A percentile compares a stretch with the other conserved stretches of the same genome.
These are phyloP conservation scores for Apamea epomidion DNA, from an alignment of 2,888 invertebrate species.

Conservation along the genomic window DNA sequence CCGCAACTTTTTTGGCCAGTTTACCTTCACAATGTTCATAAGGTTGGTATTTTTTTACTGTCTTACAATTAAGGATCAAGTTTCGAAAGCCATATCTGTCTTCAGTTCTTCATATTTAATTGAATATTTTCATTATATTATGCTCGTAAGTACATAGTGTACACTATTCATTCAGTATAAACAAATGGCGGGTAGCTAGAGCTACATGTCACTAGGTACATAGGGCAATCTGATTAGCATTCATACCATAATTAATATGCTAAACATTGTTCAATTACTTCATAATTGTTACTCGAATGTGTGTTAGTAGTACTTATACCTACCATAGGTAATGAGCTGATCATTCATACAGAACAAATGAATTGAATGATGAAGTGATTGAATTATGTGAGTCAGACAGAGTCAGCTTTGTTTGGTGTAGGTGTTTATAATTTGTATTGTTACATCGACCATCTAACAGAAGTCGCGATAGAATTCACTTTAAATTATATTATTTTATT, in stretches of 20 bases:
- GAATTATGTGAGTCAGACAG: slow-evolving; percentile 3
- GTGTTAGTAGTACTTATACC: slow-evolving; percentile 4
- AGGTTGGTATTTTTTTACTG: slow-evolving; percentile 12
- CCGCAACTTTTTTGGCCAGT: slow-evolving; percentile 11
- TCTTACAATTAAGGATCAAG: slow-evolving; percentile 7
- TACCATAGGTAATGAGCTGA: not conserved
- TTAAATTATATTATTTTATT: not conserved
- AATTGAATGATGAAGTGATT: slow-evolving; percentile 11
- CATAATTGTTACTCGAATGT: slow-evolving; percentile 38
- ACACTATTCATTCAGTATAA: not conserved
- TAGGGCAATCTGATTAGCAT: slow-evolving; percentile 25
- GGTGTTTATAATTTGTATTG: slow-evolving; percentile 24
- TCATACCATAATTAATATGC: slow-evolving; percentile 40
- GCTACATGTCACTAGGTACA: not conserved
- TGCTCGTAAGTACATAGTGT: not conserved
- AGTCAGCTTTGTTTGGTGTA: not conserved
- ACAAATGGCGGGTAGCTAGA: not conserved
- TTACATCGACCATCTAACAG: not conserved
- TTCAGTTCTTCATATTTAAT: not conserved
- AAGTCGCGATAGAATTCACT: not conserved
- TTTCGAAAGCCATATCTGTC: slow-evolving; percentile 1
- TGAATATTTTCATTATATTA: not conserved
- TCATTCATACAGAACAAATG: slow-evolving; percentile 29
- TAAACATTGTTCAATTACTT: slow-evolving; percentile 40
- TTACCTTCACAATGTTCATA: slow-evolving; percentile 37